Percentiles rank a stretch among this genome's conserved stretches.
These are phyloP conservation scores for Lathamus discolor DNA, from an alignment of 2,113 vertebrate species.

Conservation along the genomic window DNA sequence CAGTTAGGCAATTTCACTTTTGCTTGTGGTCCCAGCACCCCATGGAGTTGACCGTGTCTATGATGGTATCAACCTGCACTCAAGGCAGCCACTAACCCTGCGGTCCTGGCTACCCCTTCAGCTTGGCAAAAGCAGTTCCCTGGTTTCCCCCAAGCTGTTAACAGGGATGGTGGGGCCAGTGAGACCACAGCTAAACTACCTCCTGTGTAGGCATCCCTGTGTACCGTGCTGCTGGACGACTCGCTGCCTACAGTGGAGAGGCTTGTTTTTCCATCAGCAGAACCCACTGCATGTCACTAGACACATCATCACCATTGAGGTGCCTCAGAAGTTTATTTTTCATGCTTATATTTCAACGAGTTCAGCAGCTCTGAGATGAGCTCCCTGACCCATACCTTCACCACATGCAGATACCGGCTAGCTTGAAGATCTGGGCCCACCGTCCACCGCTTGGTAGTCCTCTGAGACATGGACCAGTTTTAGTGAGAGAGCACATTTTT, in stretches of 20 bases:
- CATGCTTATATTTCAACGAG: background rate
- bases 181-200: background rate
- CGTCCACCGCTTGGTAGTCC: background rate
- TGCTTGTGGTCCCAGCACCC: background rate
- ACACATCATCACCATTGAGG: background rate
- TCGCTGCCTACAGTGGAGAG: background rate
- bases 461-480: background rate
- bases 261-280: background rate
- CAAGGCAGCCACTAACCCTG: background rate
- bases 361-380: background rate
- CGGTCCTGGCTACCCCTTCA: background rate
- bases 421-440: background rate
- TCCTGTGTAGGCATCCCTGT: background rate
- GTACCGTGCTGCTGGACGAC: background rate
- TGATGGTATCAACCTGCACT: background rate
- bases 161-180: background rate
- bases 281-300: background rate
- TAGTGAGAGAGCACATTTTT: background rate
- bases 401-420: rapidly evolving
- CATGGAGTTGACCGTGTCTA: rapidly evolving
- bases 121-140: background rate
- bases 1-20: background rate
- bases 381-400: background rate
- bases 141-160: background rate
- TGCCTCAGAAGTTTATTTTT: background rate